phyloP scores from a whole-genome alignment of 1,140 invertebrate genomes.

The Bombus confusus region DNA sequence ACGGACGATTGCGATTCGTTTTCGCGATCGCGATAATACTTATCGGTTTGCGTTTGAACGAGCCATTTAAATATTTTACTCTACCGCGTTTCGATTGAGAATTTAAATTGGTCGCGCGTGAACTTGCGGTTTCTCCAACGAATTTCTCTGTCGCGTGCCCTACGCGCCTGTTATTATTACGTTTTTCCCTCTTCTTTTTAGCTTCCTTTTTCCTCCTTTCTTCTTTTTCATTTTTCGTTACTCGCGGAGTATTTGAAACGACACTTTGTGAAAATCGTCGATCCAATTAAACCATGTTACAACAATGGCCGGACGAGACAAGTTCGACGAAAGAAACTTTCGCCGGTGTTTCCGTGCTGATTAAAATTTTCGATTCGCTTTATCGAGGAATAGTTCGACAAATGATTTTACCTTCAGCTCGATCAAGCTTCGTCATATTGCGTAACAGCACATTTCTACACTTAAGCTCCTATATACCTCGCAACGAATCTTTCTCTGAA shows the following conservation, averaged over 20 bases:
- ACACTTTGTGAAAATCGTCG: not conserved
- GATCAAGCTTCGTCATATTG: not conserved
- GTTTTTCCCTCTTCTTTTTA: not conserved
- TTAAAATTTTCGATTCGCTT: not conserved
- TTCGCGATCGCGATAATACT: slow-evolving; percentile 8
- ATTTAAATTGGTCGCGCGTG: slow-evolving; percentile 1
- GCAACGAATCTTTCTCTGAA: too few relatives aligned
- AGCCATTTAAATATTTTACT: slow-evolving; percentile 30
- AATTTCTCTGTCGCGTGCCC: not conserved
- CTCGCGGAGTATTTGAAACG: not conserved
- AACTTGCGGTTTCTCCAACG: not conserved
- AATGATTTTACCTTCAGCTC: not conserved
- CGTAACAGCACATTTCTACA: too few relatives aligned
- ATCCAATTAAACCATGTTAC: not conserved
- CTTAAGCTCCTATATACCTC: too few relatives aligned
- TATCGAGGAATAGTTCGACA: not conserved
- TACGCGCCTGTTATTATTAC: not conserved
- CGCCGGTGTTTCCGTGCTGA: not conserved
- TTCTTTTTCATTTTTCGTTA: not conserved
- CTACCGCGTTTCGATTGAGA: not conserved
- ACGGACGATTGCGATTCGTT: not conserved
- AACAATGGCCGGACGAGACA: not conserved
- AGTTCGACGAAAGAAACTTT: too few relatives aligned
- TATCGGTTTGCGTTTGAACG: not conserved
- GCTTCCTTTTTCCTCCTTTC: not conserved